Evolutionary conservation across 2,888 invertebrate genomes (phyloP), one percentile per base, ranked within the genome.

Genomic region (Nymphalis c-album): DNA sequence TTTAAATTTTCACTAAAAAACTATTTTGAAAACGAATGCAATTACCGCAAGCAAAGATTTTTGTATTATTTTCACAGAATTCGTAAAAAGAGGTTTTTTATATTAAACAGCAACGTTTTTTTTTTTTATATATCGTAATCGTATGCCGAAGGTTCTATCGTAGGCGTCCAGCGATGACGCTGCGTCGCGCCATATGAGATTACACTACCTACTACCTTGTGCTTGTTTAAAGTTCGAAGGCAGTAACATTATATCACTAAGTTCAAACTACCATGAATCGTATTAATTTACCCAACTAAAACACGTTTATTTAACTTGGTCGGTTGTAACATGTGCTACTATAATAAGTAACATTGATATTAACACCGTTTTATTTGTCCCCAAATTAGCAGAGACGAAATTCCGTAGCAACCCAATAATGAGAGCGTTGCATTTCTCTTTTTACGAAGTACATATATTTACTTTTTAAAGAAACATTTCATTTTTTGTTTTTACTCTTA

Each of bases 161-260:
- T 83, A 86, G 79, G 85, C 91, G 91, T 87, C 85, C 81, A 80
- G 48, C 85, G 78, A 82, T 81, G 86, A 83, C 87, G 89, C 84
- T 75, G 83, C 74, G 84, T 78, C 84, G 81, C 84, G 82, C 82
- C 82, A 80, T 87, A 86, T 85, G 84, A 88, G 82, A 85, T 85
- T 82, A 83, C 75, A 76, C 73, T 63, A 67, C 67, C 73, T 63
- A 67, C 67, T 69, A 67, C 67, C 69, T 67, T 64, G 63, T 77
- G 80, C 83, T 81, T 80, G 81, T 80, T 80, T 77, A 79, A 83
- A 85, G 79, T 80, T 78, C 75, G 77, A 81, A 81, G 82, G 73
- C 77, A 74, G 73, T 75, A 71, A 77, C 75, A 73, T 75, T 75
- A 79, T 65, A 73, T 73, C 74, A 78, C 79, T 75, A 69, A 85